These are phyloP conservation scores for Elegia similella DNA, from an alignment of 2,888 invertebrate genomes.

Conservation along the genomic window DNA sequence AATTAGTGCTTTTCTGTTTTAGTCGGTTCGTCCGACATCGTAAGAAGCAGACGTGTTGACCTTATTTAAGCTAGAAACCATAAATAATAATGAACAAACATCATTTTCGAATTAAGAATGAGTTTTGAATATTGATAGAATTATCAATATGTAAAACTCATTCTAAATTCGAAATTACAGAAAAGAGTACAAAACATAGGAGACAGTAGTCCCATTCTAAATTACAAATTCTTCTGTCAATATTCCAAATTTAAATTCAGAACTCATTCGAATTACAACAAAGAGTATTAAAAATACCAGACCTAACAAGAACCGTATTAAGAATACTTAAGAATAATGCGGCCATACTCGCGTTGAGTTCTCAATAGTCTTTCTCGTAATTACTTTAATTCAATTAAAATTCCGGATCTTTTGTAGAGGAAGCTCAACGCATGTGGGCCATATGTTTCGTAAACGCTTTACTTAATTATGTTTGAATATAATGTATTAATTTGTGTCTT, in stretches of 20 bases:
- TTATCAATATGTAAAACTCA: too few species aligned
- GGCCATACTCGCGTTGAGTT: constrained; percentile 29
- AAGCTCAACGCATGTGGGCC: constrained; percentile 26
- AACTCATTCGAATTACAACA: not conserved
- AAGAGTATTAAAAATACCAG: not conserved
- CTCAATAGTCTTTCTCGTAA: constrained; percentile 39
- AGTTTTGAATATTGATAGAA: too few species aligned
- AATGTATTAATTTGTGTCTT: constrained; percentile 13
- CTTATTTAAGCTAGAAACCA: too few species aligned
- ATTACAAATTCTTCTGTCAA: not conserved
- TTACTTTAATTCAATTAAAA: constrained; percentile 38
- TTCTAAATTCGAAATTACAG: not conserved
- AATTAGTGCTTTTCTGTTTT: too few species aligned
- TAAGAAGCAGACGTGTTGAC: too few species aligned
- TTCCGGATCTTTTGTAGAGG: constrained; percentile 34
- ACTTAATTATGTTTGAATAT: constrained; percentile 15
- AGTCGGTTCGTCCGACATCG: too few species aligned
- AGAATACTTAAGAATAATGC: constrained; percentile 26
- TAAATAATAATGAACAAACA: too few species aligned
- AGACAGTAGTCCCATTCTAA: too few species aligned
- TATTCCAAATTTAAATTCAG: constrained; percentile 2
- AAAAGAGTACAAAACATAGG: not conserved
- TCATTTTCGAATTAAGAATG: too few species aligned
- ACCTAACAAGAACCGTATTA: constrained; percentile 20
- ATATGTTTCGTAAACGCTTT: constrained; percentile 26